Conservation (phyloP, 1,140 invertebrate genomes). For the Apis florea region DNA sequence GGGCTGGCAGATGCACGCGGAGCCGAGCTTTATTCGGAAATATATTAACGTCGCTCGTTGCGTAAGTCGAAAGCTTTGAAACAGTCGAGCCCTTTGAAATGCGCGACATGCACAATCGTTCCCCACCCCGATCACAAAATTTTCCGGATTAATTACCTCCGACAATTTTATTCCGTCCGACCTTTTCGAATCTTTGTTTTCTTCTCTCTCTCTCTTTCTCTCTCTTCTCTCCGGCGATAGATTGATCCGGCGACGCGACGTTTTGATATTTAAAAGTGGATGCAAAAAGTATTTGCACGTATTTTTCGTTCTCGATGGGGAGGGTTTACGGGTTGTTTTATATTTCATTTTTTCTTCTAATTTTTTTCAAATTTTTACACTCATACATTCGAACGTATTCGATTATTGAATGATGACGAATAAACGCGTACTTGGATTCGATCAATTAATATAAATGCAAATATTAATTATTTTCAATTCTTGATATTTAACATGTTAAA, state of each 20-base stretch:
- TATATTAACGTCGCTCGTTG: conserved; percentile 46
- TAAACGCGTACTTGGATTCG: too few species aligned
- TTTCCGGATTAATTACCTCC: conserved; percentile 45
- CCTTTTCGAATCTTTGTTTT: neutral
- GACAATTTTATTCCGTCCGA: neutral
- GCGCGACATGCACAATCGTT: conserved; percentile 28
- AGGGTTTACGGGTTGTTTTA: neutral
- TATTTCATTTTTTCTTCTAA: neutral
- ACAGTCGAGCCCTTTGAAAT: conserved; percentile 51
- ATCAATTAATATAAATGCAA: too few species aligned
- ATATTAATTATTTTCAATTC: too few species aligned
- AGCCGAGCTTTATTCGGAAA: conserved; percentile 22
- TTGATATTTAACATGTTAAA: too few species aligned
- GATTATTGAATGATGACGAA: too few species aligned
- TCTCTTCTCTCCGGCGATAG: too few species aligned
- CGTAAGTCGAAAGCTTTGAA: conserved; percentile 56
- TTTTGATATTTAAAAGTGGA: too few species aligned
- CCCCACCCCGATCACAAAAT: conserved; percentile 12
- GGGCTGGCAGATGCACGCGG: neutral
- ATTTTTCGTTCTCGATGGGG: neutral
- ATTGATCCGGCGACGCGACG: too few species aligned
- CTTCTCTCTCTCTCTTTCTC: neutral
- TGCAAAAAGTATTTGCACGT: too few species aligned
- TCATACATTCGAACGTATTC: too few species aligned
- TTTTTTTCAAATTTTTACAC: neutral